These are phyloP conservation scores for Gandaritis pyraliata DNA, from an alignment of 2,888 invertebrate species.

Conservation along the genomic window DNA sequence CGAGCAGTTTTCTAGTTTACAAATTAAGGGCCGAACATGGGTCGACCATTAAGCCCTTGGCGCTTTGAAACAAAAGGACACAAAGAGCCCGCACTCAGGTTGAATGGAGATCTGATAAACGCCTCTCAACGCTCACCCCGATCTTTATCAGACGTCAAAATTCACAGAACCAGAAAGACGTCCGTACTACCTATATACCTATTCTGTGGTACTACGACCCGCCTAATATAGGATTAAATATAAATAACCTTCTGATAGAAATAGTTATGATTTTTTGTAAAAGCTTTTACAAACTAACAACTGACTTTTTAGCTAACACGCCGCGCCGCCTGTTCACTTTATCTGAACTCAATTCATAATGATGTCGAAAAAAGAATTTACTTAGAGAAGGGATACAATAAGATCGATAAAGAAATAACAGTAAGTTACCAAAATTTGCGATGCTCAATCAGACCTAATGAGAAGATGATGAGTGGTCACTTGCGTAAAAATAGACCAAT, in stretches of 20 bases:
- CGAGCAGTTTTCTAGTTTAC: not conserved
- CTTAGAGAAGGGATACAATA: no score
- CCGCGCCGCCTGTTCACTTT: no score
- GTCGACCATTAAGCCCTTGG: constrained; percentile 28
- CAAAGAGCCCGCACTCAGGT: constrained; percentile 62
- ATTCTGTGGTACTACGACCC: no score
- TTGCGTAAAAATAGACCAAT: constrained; percentile 61
- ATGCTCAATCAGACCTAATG: constrained; percentile 54
- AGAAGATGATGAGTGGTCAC: constrained; percentile 73
- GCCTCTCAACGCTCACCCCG: constrained; percentile 55
- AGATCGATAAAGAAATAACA: no score
- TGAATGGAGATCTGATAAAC: constrained; percentile 66
- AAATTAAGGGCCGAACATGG: constrained; percentile 25
- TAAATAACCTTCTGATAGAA: no score
- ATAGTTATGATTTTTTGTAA: no score
- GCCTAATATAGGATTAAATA: no score
- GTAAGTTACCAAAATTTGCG: no score
- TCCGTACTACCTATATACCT: constrained; percentile 7
- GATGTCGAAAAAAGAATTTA: no score
- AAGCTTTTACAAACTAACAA: no score
- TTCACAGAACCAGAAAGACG: constrained; percentile 69
- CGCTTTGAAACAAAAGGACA: constrained; percentile 39
- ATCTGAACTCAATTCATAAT: no score
- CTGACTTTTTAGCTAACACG: no score
- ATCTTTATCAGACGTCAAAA: constrained; percentile 75